Evolutionary conservation across 2,113 vertebrate genomes (phyloP).

Genomic region (Pachypanchax playfairii): DNA sequence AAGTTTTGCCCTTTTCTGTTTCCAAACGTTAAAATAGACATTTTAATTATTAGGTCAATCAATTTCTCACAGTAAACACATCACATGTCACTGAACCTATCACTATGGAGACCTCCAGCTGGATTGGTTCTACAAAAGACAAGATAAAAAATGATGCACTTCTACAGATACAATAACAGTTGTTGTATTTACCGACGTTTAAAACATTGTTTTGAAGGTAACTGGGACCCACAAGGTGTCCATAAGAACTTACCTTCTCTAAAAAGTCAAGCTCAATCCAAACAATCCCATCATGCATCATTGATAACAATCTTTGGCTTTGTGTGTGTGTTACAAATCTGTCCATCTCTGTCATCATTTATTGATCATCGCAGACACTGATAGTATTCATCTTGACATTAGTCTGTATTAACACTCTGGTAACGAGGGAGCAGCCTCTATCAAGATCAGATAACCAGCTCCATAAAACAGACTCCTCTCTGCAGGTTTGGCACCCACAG

Average conservation of each 20-base stretch:
- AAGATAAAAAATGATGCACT: too few species aligned
- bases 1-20: neutral
- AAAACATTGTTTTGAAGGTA: neutral
- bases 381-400: conserved; percentile 82
- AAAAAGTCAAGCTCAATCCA: conserved; percentile 25
- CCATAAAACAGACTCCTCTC: conserved; percentile 71
- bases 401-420: conserved; percentile 78
- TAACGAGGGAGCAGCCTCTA: conserved; percentile 78
- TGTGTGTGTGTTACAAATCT: conserved; percentile 42
- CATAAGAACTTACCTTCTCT: neutral
- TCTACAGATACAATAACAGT: too few species aligned
- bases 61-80: too few species aligned
- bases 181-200: neutral
- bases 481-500: conserved; percentile 78
- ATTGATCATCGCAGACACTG: conserved; percentile 77
- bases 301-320: conserved; percentile 66
- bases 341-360: conserved; percentile 61
- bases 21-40: neutral
- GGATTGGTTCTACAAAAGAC: too few species aligned
- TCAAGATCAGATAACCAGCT: conserved; percentile 79
- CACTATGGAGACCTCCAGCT: too few species aligned
- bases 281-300: conserved; percentile 26
- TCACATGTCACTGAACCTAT: too few species aligned
- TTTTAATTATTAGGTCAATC: too few species aligned
- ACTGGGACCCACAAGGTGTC: neutral